These are phyloP conservation scores for Thaleichthys pacificus DNA, from an alignment of 2,797 vertebrate genomes.

Conservation along the genomic window DNA sequence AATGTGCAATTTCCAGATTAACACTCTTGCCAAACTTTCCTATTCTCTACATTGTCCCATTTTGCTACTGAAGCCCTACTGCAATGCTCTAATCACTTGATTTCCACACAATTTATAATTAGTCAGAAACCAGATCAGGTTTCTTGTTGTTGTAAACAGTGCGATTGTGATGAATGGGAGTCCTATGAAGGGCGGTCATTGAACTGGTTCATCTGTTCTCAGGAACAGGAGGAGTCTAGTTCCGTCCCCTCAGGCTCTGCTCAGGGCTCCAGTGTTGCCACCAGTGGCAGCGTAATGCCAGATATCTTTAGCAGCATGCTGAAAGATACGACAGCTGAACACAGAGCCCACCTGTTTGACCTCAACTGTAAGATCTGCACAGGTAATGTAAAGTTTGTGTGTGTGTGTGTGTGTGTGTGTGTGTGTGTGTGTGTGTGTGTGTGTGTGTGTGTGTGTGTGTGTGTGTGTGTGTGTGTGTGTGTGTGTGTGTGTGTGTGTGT, in stretches of 20 bases:
- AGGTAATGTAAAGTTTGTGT: slow-evolving; percentile 76
- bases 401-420: neutral
- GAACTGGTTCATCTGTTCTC: slow-evolving; percentile 20
- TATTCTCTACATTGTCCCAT: slow-evolving; percentile 10
- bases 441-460: no score
- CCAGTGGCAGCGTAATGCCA: slow-evolving; percentile 63
- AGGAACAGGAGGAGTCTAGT: slow-evolving; percentile 87
- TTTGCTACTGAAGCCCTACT: slow-evolving; percentile 17
- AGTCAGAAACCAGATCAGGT: neutral
- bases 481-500: no score
- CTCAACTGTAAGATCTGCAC: slow-evolving; percentile 99
- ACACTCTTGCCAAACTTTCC: slow-evolving; percentile 14
- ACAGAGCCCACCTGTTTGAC: slow-evolving; percentile 95
- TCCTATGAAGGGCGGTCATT: neutral
- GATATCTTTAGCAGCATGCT: slow-evolving; percentile 93
- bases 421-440: neutral
- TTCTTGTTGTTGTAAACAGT: neutral
- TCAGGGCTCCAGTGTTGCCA: slow-evolving; percentile 55
- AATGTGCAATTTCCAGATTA: neutral
- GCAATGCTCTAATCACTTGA: neutral
- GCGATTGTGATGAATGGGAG: neutral
- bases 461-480: neutral
- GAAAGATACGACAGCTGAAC: slow-evolving; percentile 93
- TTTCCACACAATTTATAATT: neutral
- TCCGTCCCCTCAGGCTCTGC: slow-evolving; percentile 48